phyloP scores from a whole-genome alignment of 1,140 invertebrate species.

The Cheumatopsyche charites region DNA sequence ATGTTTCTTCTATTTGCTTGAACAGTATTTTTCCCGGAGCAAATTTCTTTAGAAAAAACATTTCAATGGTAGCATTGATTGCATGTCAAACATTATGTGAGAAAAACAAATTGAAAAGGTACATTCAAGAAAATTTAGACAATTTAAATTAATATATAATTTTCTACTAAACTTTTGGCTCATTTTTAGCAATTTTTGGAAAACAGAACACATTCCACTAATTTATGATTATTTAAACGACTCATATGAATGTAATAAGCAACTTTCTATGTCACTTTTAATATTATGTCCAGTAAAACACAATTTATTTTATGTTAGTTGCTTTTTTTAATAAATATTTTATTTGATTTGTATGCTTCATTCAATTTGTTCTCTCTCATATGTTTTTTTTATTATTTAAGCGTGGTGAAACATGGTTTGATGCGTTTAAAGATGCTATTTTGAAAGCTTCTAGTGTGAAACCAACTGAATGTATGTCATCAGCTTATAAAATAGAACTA shows the following conservation, averaged over 20 bases:
- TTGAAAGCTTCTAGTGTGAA: slow-evolving; percentile 71
- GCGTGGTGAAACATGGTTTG: slow-evolving; percentile 52
- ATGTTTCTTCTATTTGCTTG: slow-evolving; percentile 63
- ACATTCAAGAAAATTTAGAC: too few relatives aligned
- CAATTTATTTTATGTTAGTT: slow-evolving; percentile 20
- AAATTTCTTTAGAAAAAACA: slow-evolving; percentile 71
- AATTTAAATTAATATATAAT: too few relatives aligned
- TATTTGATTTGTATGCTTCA: slow-evolving; percentile 33
- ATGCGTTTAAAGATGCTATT: slow-evolving; percentile 60
- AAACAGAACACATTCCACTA: slow-evolving; percentile 52
- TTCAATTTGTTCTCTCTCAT: neutral
- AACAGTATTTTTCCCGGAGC: slow-evolving; percentile 68
- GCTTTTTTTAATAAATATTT: slow-evolving; percentile 27
- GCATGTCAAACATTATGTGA: slow-evolving; percentile 1
- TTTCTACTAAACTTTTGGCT: too few relatives aligned
- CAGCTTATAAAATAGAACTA: slow-evolving; percentile 74
- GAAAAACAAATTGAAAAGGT: neutral
- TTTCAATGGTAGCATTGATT: slow-evolving; percentile 65
- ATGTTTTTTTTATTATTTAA: slow-evolving; percentile 50
- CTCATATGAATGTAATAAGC: slow-evolving; percentile 82
- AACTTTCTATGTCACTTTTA: slow-evolving; percentile 59
- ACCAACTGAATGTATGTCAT: slow-evolving; percentile 81
- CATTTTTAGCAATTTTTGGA: slow-evolving; percentile 51
- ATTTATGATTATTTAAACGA: slow-evolving; percentile 71
- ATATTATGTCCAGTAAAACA: slow-evolving; percentile 25